Evolutionary conservation across 37 sponge, comb jelly and placozoan genomes (phyloP), one percentile per base, ranked within the genome.

Genomic region (Amphimedon queenslandica): DNA sequence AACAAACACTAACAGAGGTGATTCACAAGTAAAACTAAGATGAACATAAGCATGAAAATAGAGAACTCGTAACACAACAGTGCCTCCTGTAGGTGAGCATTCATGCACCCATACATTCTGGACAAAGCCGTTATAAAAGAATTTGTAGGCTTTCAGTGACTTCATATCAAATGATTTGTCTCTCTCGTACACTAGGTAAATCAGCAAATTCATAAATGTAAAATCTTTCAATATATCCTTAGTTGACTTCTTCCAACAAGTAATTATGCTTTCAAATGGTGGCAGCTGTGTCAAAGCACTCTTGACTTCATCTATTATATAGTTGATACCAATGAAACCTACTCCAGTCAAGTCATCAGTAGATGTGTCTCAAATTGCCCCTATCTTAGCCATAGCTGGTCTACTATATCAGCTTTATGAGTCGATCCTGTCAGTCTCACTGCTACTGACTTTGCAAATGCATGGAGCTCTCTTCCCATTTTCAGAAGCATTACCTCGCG

Each of bases 61-160:
- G 37, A 66, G 35, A 4, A 66, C 37, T 30, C 37, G 2, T 5
- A 66, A 28, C 21, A 25, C 20, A 10, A 37, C 8, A 13, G 51
- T 18, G 13, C 13, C 8, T 18, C 13, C 51, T 4, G 8, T 8
- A 28, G 67, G 20, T 6, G 16, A 53, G n/a, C 18, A 42, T 28
- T 70, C 71, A 4, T 70, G n/a, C 3, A 42, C 47, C 71, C 71
- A 70, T 24, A 70, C 71, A 55, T 73, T 73, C 58, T 73, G 28
- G 10, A 73, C 30, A 57, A 73, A 73, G 2, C 74, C 57, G 57
- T 73, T 21, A 57, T 56, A 56, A 61, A 73, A 73, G 37, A 70
- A 75, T 66, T 64, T 75, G 76, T 42, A 75, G 4, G 76, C 76
- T 29, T 75, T 63, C 76, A 75, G 65, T 40, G 71, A 73, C 25